Evolutionary conservation across 2,113 vertebrate species (phyloP).

Genomic region (Planiliza haematocheilus): DNA sequence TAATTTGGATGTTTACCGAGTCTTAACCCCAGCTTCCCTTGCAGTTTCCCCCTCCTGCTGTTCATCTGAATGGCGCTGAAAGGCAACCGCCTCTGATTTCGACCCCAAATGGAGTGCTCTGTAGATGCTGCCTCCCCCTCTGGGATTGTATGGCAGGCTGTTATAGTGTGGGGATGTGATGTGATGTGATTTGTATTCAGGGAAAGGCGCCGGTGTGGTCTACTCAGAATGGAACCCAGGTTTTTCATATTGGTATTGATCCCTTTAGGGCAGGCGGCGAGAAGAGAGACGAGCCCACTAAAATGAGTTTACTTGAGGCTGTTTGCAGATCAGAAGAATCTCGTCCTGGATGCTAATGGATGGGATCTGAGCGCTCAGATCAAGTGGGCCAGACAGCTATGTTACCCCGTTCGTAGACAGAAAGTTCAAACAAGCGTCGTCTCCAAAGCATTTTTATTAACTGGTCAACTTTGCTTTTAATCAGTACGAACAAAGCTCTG

Average conservation of each 20-base stretch:
- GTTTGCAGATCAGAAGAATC: conserved; percentile 83
- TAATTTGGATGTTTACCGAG: conserved; percentile 72
- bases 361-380: conserved; percentile 64
- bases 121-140: conserved; percentile 60
- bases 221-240: conserved; percentile 82
- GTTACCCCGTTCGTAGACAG: conserved; percentile 28
- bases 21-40: conserved; percentile 51
- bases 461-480: conserved; percentile 33
- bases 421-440: conserved; percentile 57
- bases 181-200: conserved; percentile 84
- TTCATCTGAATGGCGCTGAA: conserved; percentile 67
- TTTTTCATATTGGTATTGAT: conserved; percentile 87
- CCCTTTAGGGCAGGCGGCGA: conserved; percentile 76
- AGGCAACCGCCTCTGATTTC: conserved; percentile 62
- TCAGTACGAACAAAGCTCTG: conserved; percentile 34
- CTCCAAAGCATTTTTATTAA: conserved; percentile 28
- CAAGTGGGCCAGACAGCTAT: conserved; percentile 60
- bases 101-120: conserved; percentile 72
- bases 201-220: conserved; percentile 74
- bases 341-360: conserved; percentile 82
- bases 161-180: conserved; percentile 64
- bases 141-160: conserved; percentile 68
- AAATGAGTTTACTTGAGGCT: conserved; percentile 84
- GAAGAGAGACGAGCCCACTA: conserved; percentile 73
- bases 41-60: conserved; percentile 50